Evolutionary conservation across 1,140 invertebrate species (phyloP).

Genomic region (Dysdera silvatica): DNA sequence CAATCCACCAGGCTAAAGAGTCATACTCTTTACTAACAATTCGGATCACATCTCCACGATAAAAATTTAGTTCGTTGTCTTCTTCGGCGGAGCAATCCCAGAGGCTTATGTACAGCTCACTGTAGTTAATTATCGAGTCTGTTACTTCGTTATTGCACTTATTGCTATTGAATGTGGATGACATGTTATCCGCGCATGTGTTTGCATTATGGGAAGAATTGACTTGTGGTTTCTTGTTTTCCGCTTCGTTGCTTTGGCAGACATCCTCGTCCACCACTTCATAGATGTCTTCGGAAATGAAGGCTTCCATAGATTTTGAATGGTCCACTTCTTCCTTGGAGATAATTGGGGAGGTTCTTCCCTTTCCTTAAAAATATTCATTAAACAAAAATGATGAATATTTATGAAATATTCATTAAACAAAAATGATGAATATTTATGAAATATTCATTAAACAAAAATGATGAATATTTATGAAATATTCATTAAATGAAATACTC

Average conservation of each 20-base stretch:
- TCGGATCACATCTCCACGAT: slow-evolving; percentile 27
- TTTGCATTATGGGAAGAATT: no score
- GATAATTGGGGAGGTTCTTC: not conserved
- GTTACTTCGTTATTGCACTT: not conserved
- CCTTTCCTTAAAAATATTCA: not conserved
- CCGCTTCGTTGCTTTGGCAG: not conserved
- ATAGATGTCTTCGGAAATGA: slow-evolving; percentile 23
- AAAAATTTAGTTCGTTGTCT: slow-evolving; percentile 21
- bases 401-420: no score
- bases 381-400: no score
- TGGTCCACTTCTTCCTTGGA: not conserved
- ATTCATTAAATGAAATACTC: no score
- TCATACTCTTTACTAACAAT: slow-evolving; percentile 28
- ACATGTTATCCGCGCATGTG: not conserved
- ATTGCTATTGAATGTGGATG: not conserved
- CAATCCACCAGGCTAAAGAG: slow-evolving; percentile 26
- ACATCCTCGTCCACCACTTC: slow-evolving; percentile 19
- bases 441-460: no score
- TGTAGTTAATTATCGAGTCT: slow-evolving; percentile 12
- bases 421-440: no score
- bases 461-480: no score
- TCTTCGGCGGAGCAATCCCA: slow-evolving; percentile 27
- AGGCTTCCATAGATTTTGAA: not conserved
- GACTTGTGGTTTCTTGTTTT: not conserved
- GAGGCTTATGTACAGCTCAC: slow-evolving; percentile 26